Conservation (phyloP, 2,113 vertebrate species). For the Trogon melanurus region DNA sequence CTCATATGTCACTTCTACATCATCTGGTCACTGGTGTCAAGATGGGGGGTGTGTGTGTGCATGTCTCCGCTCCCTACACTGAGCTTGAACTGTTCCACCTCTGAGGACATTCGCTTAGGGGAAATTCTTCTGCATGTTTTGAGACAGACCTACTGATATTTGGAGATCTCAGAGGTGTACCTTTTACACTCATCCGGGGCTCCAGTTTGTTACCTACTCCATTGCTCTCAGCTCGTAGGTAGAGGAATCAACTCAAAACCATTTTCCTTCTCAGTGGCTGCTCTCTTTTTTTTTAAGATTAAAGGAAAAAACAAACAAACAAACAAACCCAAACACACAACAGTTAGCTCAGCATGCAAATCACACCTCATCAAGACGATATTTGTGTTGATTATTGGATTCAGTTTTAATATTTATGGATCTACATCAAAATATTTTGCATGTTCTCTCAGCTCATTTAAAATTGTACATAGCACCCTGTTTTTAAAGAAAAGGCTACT, state of each 20-base stretch:
- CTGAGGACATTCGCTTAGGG: neutral
- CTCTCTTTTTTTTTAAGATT: neutral
- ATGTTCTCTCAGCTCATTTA: neutral
- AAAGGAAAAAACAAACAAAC: neutral
- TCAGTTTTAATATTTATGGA: neutral
- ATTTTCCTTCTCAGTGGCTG: neutral
- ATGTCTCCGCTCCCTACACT: neutral
- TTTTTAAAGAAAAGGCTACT: neutral
- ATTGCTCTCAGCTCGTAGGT: neutral
- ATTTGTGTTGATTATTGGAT: neutral
- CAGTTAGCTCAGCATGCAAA: neutral
- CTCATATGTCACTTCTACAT: neutral
- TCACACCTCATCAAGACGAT: neutral
- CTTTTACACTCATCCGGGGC: neutral
- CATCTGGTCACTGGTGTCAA: neutral
- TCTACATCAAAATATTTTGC: neutral
- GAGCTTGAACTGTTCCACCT: neutral
- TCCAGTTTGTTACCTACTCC: neutral
- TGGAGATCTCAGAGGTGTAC: neutral
- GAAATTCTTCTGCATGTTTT: neutral
- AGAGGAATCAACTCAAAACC: neutral
- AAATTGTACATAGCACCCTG: fast-evolving
- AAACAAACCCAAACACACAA: neutral
- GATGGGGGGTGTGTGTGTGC: no score
- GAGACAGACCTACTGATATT: neutral